These are phyloP conservation scores for Clunio marinus DNA, from an alignment of 2,888 invertebrate genomes.

Conservation along the genomic window DNA sequence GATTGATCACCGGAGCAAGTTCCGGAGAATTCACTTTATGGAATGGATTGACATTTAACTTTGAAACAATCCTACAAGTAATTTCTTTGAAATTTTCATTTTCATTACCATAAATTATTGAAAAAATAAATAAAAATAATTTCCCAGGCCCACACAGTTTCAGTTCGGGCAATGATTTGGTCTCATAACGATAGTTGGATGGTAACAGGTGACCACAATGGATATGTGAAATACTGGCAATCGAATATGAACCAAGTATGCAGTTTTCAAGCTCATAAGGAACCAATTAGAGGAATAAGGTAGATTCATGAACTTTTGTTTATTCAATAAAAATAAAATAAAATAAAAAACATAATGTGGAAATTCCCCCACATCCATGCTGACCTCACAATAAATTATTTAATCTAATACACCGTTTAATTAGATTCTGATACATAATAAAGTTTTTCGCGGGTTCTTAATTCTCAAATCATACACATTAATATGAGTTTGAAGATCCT, in stretches of 20 bases:
- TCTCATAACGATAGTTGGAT: slow-evolving; percentile 99
- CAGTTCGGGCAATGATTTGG: slow-evolving; percentile 99
- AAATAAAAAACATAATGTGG: slow-evolving; percentile 10
- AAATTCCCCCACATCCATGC: neutral
- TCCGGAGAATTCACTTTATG: slow-evolving; percentile 99
- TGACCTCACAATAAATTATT: neutral
- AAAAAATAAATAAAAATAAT: neutral
- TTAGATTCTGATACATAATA: neutral
- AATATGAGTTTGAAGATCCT: no score
- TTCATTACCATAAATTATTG: neutral
- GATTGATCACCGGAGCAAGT: slow-evolving; percentile 96
- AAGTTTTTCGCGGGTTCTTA: neutral
- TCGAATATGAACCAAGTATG: slow-evolving; percentile 99
- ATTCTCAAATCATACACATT: no score
- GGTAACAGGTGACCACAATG: slow-evolving; percentile 98
- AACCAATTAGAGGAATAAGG: slow-evolving; percentile 97
- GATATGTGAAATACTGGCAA: slow-evolving; percentile 99
- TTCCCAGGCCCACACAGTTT: slow-evolving; percentile 92
- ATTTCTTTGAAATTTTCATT: slow-evolving; percentile 41
- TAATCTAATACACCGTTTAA: neutral
- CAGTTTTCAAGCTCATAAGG: slow-evolving; percentile 99
- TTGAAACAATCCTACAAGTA: slow-evolving; percentile 99
- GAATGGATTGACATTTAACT: slow-evolving; percentile 99
- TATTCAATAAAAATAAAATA: neutral
- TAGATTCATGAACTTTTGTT: slow-evolving; percentile 52